Evolutionary conservation across 2,113 vertebrate genomes (phyloP).

Genomic region (Pedionomus torquatus): DNA sequence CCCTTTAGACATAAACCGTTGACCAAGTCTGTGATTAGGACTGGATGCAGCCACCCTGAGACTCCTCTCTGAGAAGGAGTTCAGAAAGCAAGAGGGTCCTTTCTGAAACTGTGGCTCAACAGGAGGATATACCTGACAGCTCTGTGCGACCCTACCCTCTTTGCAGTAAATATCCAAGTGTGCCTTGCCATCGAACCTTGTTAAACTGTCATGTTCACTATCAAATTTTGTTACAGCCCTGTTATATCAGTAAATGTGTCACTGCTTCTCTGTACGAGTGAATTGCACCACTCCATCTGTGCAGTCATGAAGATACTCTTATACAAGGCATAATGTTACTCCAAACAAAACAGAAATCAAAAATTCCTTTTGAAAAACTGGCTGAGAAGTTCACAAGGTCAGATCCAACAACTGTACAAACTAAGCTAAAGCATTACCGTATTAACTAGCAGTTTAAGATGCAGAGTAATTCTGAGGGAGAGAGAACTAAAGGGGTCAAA

Average conservation of each 20-base stretch:
- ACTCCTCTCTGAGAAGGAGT: background rate
- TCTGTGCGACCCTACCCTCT: background rate
- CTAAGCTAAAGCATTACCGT: background rate
- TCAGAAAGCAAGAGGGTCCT: background rate
- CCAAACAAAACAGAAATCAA: background rate
- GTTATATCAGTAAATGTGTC: background rate
- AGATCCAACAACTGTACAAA: background rate
- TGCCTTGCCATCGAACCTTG: background rate
- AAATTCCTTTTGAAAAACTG: background rate
- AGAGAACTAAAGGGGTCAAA: background rate
- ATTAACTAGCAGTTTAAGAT: constrained; percentile 2
- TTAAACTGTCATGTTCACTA: background rate
- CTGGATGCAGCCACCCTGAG: background rate
- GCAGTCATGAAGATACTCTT: background rate
- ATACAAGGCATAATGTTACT: background rate
- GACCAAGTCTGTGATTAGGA: background rate
- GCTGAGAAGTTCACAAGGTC: background rate
- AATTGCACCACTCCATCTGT: background rate
- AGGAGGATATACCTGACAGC: background rate
- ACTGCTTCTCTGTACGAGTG: background rate
- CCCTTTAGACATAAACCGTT: background rate
- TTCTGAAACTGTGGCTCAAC: background rate
- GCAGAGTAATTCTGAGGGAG: background rate
- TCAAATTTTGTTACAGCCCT: background rate
- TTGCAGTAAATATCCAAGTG: background rate